These are phyloP conservation scores for Plutella xylostella DNA, from an alignment of 2,888 invertebrate genomes.

Conservation along the genomic window DNA sequence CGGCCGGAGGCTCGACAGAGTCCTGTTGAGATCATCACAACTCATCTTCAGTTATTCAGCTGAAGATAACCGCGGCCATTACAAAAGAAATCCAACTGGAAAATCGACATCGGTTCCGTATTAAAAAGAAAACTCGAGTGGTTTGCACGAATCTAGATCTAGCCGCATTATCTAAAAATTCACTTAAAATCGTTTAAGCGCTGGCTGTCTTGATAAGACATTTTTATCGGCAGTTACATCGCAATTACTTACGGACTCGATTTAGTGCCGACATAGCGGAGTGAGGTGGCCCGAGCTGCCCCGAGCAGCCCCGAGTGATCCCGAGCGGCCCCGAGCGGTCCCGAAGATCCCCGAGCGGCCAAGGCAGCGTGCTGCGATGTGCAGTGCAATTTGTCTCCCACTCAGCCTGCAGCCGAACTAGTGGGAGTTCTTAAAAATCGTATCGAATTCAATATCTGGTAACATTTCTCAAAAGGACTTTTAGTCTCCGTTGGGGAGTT, in stretches of 20 bases:
- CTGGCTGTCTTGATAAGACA: background rate
- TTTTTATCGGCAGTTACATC: slow-evolving; percentile 6
- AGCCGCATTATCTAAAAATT: background rate
- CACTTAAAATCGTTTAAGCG: background rate
- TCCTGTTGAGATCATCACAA: no score
- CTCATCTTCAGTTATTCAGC: no score
- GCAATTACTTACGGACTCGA: slow-evolving; percentile 3
- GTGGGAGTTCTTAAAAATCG: slow-evolving; percentile 1
- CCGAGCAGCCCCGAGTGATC: background rate
- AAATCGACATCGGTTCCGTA: no score
- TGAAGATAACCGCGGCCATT: no score
- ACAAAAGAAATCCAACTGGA: no score
- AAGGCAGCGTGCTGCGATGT: background rate
- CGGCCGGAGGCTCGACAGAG: no score
- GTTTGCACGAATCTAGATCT: slow-evolving; percentile 16
- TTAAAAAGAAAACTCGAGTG: no score
- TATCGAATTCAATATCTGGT: slow-evolving; percentile 2
- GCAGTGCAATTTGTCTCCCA: background rate
- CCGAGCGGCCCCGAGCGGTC: background rate
- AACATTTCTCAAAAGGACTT: background rate
- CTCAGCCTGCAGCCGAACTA: background rate
- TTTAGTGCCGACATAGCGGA: background rate
- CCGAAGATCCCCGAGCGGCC: background rate
- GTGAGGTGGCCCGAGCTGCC: background rate
- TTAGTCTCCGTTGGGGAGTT: background rate